These are phyloP conservation scores for Scaptomyza graminum DNA, from an alignment of 1,140 invertebrate genomes.

Conservation along the genomic window DNA sequence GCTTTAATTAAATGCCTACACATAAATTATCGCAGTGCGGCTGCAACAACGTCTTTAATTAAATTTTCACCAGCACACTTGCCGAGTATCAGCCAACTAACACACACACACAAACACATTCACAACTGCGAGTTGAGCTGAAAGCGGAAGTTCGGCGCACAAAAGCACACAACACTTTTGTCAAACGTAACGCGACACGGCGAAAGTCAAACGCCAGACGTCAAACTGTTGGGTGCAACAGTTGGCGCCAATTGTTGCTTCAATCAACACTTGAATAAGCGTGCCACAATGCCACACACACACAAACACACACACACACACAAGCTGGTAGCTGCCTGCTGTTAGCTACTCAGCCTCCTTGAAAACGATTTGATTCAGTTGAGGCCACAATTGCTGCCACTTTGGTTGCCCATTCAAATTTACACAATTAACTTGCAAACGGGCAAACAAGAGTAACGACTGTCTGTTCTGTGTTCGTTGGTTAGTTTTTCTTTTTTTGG, in stretches of 20 bases:
- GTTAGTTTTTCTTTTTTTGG: neutral
- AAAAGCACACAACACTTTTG: constrained; percentile 71
- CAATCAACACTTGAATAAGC: constrained; percentile 59
- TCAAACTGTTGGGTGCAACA: constrained; percentile 54
- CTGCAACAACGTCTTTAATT: constrained; percentile 71
- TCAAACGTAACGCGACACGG: constrained; percentile 44
- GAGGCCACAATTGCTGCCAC: constrained; percentile 46
- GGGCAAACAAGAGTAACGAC: constrained; percentile 1
- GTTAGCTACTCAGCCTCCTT: constrained; percentile 14
- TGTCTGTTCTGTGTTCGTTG: constrained; percentile 26
- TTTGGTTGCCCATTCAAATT: constrained; percentile 49
- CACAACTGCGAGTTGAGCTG: neutral
- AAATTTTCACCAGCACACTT: constrained; percentile 52
- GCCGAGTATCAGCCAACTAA: constrained; percentile 10
- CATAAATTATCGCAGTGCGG: constrained; percentile 67
- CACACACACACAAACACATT: constrained; percentile 15
- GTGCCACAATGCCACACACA: constrained; percentile 30
- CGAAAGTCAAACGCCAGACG: constrained; percentile 46
- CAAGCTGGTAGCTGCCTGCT: constrained; percentile 28
- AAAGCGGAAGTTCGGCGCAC: constrained; percentile 45
- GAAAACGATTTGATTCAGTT: constrained; percentile 45
- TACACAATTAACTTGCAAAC: constrained; percentile 54
- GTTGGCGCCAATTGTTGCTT: constrained; percentile 82
- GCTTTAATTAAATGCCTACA: constrained; percentile 77
- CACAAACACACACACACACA: constrained; percentile 4